Evolutionary conservation across 1,140 invertebrate genomes (phyloP).

Genomic region (Ostrea edulis): DNA sequence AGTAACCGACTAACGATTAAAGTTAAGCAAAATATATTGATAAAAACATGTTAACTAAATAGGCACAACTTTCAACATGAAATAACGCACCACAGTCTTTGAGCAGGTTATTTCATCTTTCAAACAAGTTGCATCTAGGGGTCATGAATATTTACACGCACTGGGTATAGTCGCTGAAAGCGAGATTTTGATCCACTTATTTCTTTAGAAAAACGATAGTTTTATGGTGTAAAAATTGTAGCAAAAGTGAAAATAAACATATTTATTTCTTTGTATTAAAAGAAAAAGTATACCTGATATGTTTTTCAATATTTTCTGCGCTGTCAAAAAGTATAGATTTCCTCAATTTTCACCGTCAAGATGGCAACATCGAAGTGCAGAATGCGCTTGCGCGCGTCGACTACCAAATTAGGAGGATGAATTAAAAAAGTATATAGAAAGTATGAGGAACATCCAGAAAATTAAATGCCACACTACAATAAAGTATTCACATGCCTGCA

Average conservation of each 20-base stretch:
- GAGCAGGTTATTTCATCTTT: not conserved
- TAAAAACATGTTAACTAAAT: not conserved
- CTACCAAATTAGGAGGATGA: constrained; percentile 37
- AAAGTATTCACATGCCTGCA: not conserved
- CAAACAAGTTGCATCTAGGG: not conserved
- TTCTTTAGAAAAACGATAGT: not conserved
- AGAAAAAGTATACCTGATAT: constrained; percentile 43
- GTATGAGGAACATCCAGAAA: not conserved
- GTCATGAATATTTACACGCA: constrained; percentile 6
- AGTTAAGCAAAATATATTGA: not conserved
- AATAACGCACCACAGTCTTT: not conserved
- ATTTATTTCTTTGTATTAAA: constrained; percentile 32
- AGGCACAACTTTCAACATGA: not conserved
- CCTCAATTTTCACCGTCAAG: constrained; percentile 49
- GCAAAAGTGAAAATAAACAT: not conserved
- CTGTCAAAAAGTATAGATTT: constrained; percentile 38
- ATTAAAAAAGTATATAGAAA: not conserved
- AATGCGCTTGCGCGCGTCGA: constrained; percentile 46
- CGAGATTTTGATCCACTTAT: not conserved
- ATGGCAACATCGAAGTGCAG: constrained; percentile 43
- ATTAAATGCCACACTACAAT: not conserved
- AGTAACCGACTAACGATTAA: not conserved
- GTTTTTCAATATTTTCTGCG: constrained; percentile 40
- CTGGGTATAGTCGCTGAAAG: not conserved
- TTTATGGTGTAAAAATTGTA: constrained; percentile 31